Evolutionary conservation across 2,888 invertebrate genomes (phyloP).

Genomic region (Scaptomyza cyrtandrae): DNA sequence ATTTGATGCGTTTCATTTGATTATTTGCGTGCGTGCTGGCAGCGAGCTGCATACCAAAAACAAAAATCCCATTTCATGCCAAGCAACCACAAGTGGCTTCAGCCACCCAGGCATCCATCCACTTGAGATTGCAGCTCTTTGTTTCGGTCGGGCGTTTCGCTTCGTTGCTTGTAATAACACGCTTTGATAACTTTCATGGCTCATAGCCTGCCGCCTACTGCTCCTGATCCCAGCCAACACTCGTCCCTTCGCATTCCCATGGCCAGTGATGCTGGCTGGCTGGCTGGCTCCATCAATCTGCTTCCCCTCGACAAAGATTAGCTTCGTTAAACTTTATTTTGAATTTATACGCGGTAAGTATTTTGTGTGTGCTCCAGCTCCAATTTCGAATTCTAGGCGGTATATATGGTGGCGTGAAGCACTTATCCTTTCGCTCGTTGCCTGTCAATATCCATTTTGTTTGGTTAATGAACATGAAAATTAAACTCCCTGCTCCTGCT

Average conservation of each 20-base stretch:
- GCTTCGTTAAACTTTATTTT: slow-evolving; percentile 81
- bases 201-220: slow-evolving; percentile 77
- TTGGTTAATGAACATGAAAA: slow-evolving; percentile 82
- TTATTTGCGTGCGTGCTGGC: slow-evolving; percentile 67
- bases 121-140: slow-evolving; percentile 56
- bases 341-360: slow-evolving; percentile 62
- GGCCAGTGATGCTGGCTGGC: slow-evolving; percentile 9
- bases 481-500: slow-evolving; percentile 55
- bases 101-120: slow-evolving; percentile 37
- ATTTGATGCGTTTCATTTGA: slow-evolving; percentile 80
- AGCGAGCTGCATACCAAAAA: slow-evolving; percentile 34
- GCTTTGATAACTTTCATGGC: slow-evolving; percentile 83
- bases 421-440: slow-evolving; percentile 71
- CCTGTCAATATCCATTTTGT: slow-evolving; percentile 65
- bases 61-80: slow-evolving; percentile 67
- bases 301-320: slow-evolving; percentile 64
- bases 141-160: slow-evolving; percentile 57
- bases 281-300: slow-evolving; percentile 37
- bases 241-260: slow-evolving; percentile 29
- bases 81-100: slow-evolving; percentile 74
- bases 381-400: slow-evolving; percentile 60
- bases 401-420: slow-evolving; percentile 60
- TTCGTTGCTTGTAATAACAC: slow-evolving; percentile 82
- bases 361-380: slow-evolving; percentile 47
- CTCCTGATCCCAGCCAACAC: slow-evolving; percentile 44